A percentile compares a stretch with the other conserved stretches of the same genome.
Conservation (phyloP, 1,140 invertebrate genomes). For the Ericerus pela region DNA sequence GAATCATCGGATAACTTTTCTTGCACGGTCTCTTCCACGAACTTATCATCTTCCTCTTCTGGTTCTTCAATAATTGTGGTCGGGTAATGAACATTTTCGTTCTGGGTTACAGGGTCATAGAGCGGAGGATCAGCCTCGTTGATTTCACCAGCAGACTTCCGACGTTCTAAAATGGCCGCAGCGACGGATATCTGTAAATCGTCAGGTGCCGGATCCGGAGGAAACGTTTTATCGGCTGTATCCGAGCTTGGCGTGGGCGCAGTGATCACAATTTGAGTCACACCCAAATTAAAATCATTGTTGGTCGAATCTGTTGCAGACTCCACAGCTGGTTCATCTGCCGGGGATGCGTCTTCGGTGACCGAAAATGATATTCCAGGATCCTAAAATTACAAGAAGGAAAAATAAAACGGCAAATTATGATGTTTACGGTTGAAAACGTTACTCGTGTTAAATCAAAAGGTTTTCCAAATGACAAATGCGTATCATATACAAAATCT, state of each 20-base stretch:
- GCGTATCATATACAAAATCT: no score
- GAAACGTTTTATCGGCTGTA: constrained; percentile 47
- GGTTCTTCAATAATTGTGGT: constrained; percentile 15
- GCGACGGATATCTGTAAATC: constrained; percentile 21
- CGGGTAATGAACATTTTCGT: neutral
- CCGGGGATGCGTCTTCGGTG: neutral
- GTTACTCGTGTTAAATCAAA: no score
- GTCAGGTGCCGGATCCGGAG: constrained; percentile 36
- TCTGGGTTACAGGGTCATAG: neutral
- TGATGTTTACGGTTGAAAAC: no score
- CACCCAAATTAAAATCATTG: constrained; percentile 38
- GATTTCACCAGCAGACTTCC: constrained; percentile 9
- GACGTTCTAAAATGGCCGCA: constrained; percentile 16
- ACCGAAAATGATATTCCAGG: no score
- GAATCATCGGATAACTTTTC: neutral
- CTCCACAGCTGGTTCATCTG: neutral
- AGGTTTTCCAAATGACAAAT: no score
- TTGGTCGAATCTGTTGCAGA: neutral
- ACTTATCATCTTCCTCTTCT: constrained; percentile 16
- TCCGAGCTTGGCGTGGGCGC: constrained; percentile 76
- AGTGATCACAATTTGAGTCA: constrained; percentile 73
- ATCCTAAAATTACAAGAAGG: no score
- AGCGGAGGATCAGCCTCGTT: constrained; percentile 2
- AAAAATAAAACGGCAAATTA: no score
- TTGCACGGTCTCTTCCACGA: constrained; percentile 9